Evolutionary conservation across 1,140 invertebrate genomes (phyloP).

Genomic region (Polyergus mexicanus): DNA sequence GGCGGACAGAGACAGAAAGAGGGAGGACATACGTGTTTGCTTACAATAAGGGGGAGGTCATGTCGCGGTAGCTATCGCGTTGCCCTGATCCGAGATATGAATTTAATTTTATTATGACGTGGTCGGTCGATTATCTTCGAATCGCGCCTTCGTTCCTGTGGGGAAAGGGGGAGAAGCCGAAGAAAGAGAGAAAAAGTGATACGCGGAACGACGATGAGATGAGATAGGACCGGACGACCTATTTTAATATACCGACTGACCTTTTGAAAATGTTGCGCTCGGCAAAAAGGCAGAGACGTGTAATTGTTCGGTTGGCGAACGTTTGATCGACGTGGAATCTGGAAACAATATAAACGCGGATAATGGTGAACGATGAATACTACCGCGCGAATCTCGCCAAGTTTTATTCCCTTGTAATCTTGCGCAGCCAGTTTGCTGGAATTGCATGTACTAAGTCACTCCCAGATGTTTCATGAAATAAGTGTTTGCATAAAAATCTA

Average conservation of each 20-base stretch:
- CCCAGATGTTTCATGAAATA: conserved; percentile 49
- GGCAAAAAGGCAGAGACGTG: conserved; percentile 45
- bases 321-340: conserved; percentile 70
- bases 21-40: conserved; percentile 73
- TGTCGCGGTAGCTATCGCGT: conserved; percentile 79
- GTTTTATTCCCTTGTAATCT: conserved; percentile 53
- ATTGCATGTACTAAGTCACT: conserved; percentile 54
- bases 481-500: conserved; percentile 43
- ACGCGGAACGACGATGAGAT: neutral
- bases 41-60: conserved; percentile 75
- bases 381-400: conserved; percentile 49
- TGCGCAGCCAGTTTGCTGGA: conserved; percentile 45
- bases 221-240: conserved; percentile 41
- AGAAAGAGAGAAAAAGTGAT: conserved; percentile 1
- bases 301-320: conserved; percentile 65
- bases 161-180: conserved; percentile 16
- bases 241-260: conserved; percentile 65
- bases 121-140: conserved; percentile 72
- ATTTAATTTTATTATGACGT: conserved; percentile 79
- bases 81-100: conserved; percentile 76
- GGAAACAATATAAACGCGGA: conserved; percentile 74
- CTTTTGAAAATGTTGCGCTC: conserved; percentile 67
- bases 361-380: conserved; percentile 67
- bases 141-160: conserved; percentile 58
- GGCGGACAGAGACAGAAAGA: conserved; percentile 34